phyloP scores from a whole-genome alignment of 1,140 invertebrate species.

The Cotesia vestalis region DNA sequence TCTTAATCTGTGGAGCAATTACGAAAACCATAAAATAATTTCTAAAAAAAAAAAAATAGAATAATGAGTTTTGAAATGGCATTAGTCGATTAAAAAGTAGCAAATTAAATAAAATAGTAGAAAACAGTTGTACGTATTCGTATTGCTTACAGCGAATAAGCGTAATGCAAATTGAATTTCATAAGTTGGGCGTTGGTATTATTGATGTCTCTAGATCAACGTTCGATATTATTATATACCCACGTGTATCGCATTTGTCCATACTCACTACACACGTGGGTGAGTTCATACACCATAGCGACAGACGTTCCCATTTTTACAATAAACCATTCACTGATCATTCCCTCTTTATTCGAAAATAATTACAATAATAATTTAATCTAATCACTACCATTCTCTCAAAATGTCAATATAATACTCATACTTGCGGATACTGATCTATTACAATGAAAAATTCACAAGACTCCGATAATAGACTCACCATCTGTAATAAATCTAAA shows the following conservation, averaged over 20 bases:
- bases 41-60: too few species aligned
- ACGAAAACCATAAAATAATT: too few species aligned
- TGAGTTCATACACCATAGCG: slow-evolving; percentile 4
- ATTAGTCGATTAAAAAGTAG: too few species aligned
- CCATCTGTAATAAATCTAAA: slow-evolving; percentile 24
- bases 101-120: too few species aligned
- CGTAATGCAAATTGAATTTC: slow-evolving; percentile 50
- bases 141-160: too few species aligned
- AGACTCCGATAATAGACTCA: too few species aligned
- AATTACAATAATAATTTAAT: slow-evolving; percentile 14
- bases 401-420: slow-evolving; percentile 8
- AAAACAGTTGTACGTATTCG: too few species aligned
- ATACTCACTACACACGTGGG: slow-evolving; percentile 25
- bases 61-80: too few species aligned
- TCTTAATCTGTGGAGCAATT: too few species aligned
- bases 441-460: too few species aligned
- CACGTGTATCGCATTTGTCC: slow-evolving; percentile 15
- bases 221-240: slow-evolving; percentile 38
- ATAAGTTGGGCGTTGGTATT: slow-evolving; percentile 41
- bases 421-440: background rate
- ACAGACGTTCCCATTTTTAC: slow-evolving; percentile 20
- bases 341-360: slow-evolving; percentile 6
- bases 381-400: slow-evolving; percentile 27
- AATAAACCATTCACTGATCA: background rate
- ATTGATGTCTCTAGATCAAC: slow-evolving; percentile 38